Base-by-base conservation (phyloP, 2,797 vertebrate genomes). In the Thamnophis elegans region DNA sequence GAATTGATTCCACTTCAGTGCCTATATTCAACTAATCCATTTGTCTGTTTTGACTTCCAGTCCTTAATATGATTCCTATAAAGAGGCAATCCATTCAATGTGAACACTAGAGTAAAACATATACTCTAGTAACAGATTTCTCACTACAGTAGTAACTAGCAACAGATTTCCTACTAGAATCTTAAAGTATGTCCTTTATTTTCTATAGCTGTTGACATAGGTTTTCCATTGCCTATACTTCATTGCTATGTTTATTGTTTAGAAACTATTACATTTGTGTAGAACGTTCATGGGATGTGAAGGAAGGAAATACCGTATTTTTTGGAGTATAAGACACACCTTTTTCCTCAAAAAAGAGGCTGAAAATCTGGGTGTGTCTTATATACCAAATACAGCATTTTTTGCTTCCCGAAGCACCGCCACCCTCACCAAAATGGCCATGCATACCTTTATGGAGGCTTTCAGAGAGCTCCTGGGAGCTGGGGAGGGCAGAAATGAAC, bases 1-100 rank as follows among this genome's bases (percentile, higher is more conserved):
- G 16, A 56, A 56, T 92, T 32, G 1, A 89, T 91, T 91, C 22
- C 89, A n/a, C 88, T 55, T 94, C 90, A 28, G 91, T 62, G 1
- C 0, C 0, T n/a, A n/a, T 62, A 92, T 85, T 60, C 60, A 28
- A 26, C 62, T 32, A 92, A 28, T 92, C 0, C 0, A 94, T 51
- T 85, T 90, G 58, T n/a, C 42, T 47, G 60, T 89, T 28, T 18
- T 65, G 88, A 56, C 16, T 82, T 53, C 5, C 22, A 55, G 12
- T 42, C 65, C 32, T 20, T 36, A 87, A 87, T 26, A 13, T 65
- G 25, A 26, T 14, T 12, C 68, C 9, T 91, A n/a, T 68, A 22
- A 55, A 54, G 6, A 13, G 60, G 26, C 82, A 36, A 42, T 89
- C 22, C 14, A 54, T 53, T 10, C 16, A 82, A 62, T 73, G 16